Evolutionary conservation across 2,888 invertebrate species (phyloP), one percentile per base, ranked within the genome.

Genomic region (Arge pagana): DNA sequence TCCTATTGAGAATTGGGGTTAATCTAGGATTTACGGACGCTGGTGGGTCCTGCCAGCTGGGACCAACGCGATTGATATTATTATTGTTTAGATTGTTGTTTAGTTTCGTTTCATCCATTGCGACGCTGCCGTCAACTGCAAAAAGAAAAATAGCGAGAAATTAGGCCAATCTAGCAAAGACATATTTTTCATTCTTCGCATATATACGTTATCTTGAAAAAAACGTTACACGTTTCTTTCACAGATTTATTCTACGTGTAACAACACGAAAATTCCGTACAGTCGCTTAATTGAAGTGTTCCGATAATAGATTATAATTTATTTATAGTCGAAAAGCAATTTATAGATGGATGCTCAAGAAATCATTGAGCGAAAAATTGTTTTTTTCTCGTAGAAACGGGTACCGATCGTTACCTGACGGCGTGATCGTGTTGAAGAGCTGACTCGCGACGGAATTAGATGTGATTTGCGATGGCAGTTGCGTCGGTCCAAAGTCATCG

Each of bases 401-500:
- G 16, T 35, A 35, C 2, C 13, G 3, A 11, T n/a, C 16, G 3
- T 10, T 8, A 51, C 50, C 50, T 43, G 41, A 24, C 7, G 50
- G 42, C 28, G 41, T 41, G 3, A 41, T 43, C 11, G 50, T 42
- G 19, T 60, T 57, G 50, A 72, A 71, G 11, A 72, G 62, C 52
- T 74, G 70, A 50, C 72, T 73, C n/a, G 68, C 64, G 6, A 71
- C 63, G 1, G 65, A 57, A 52, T 61, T 65, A 1, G 66, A 53
- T 4, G 57, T 57, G 3, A 33, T 23, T 11, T 35, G 33, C 11
- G 45, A 45, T 1, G 45, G 50, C 4, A 31, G 7, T 31, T 50
- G 42, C 2, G 35, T 52, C 37, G 31, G 28, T 35, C 31, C 45
- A n/a, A 70, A 73, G 65, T 82, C 81, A 58, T 83, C 83, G 70